Evolutionary conservation across 2,888 invertebrate genomes (phyloP).

Genomic region (Philhelius pedissequus): DNA sequence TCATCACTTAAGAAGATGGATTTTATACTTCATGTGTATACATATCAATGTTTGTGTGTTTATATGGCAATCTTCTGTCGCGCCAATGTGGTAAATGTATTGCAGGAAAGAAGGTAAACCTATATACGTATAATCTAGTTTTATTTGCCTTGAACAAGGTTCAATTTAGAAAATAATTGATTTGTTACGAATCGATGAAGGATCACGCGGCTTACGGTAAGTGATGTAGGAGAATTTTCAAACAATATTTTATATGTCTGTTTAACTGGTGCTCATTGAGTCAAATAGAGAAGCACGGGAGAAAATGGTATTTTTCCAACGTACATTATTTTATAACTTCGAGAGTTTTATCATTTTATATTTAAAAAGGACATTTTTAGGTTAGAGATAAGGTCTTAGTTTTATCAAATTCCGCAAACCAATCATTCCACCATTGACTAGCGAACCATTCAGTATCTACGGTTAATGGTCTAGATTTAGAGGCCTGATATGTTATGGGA

Average conservation of each 20-base stretch:
- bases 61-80: slow-evolving; percentile 27
- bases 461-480: no score
- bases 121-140: neutral
- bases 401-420: no score
- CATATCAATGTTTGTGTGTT: neutral
- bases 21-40: neutral
- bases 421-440: no score
- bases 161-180: slow-evolving; percentile 66
- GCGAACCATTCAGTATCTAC: no score
- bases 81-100: slow-evolving; percentile 25
- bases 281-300: no score
- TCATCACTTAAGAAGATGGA: slow-evolving; percentile 58
- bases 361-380: no score
- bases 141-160: slow-evolving; percentile 46
- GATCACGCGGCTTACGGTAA: slow-evolving; percentile 57
- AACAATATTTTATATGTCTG: slow-evolving; percentile 22
- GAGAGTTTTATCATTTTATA: no score
- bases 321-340: no score
- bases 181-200: slow-evolving; percentile 65
- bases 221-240: slow-evolving; percentile 38
- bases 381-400: no score
- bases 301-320: no score
- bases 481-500: no score
- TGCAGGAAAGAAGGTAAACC: neutral
- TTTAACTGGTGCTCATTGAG: neutral